phyloP scores from a whole-genome alignment of 2,113 vertebrate genomes.

The Sorex araneus region DNA sequence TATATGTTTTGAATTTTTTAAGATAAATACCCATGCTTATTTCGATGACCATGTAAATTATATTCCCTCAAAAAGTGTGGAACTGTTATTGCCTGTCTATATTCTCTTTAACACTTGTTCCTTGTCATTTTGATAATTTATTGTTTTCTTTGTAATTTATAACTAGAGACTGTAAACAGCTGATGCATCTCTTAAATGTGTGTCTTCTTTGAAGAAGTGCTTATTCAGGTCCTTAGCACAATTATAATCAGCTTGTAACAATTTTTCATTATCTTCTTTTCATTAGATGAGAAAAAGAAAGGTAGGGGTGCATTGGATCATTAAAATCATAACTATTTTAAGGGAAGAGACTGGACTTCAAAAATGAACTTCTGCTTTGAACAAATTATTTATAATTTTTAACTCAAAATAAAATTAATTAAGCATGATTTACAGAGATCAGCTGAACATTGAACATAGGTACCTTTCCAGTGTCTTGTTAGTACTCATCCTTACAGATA shows the following conservation, averaged over 20 bases:
- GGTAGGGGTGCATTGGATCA: background rate
- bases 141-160: background rate
- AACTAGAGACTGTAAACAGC: background rate
- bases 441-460: background rate
- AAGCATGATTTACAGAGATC: background rate
- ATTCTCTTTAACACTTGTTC: background rate
- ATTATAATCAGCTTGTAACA: background rate
- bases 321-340: background rate
- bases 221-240: background rate
- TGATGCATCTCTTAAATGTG: background rate
- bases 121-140: background rate
- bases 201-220: background rate
- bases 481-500: background rate
- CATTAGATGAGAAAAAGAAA: background rate
- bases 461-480: background rate
- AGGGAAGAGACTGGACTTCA: background rate
- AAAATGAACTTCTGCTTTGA: constrained; percentile 38
- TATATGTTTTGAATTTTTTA: background rate
- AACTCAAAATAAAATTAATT: background rate
- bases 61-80: background rate
- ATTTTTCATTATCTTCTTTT: constrained; percentile 1
- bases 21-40: background rate
- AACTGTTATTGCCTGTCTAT: background rate
- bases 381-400: background rate
- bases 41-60: background rate